Evolutionary conservation across 2,797 vertebrate genomes (phyloP).

Genomic region (Malurus leucopterus): DNA sequence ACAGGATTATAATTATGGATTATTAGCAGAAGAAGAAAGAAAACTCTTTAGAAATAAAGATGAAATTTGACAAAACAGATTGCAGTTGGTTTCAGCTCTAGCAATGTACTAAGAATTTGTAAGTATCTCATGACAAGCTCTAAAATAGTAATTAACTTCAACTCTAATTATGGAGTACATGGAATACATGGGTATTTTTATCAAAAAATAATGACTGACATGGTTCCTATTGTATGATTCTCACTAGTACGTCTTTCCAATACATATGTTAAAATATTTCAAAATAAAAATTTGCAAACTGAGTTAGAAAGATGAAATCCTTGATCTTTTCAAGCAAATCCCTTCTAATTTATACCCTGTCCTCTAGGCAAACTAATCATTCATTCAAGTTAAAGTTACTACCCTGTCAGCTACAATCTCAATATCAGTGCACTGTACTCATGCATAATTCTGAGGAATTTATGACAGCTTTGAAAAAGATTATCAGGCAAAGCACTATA

Average conservation of each 20-base stretch:
- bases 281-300: neutral
- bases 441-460: neutral
- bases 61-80: neutral
- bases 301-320: neutral
- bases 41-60: neutral
- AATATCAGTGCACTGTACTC: neutral
- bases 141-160: neutral
- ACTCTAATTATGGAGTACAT: neutral
- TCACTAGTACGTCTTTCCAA: neutral
- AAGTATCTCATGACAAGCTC: neutral
- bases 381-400: neutral
- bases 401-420: neutral
- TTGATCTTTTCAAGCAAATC: neutral
- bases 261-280: neutral
- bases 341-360: neutral
- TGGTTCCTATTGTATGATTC: neutral
- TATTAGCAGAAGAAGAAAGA: neutral
- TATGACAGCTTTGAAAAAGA: neutral
- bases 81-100: neutral
- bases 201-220: neutral
- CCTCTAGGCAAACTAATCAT: neutral
- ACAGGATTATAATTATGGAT: neutral
- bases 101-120: neutral
- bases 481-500: neutral
- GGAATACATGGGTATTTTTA: neutral